Evolutionary conservation across 2,888 invertebrate species (phyloP).

Genomic region (Ophion costatus): DNA sequence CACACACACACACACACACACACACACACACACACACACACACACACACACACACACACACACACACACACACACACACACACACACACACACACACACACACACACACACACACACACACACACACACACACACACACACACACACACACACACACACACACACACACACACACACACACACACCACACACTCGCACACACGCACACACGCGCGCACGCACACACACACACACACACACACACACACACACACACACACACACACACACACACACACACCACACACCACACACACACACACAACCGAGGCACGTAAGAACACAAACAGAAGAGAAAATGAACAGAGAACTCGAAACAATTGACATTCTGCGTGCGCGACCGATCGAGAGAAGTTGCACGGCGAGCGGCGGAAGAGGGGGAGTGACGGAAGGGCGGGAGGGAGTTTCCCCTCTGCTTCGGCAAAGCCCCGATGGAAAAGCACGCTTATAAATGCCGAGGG

Average conservation of each 20-base stretch:
- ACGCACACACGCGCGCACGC: too few relatives aligned
- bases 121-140: not conserved
- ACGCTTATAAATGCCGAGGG: slow-evolving; percentile 68
- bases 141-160: not conserved
- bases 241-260: not conserved
- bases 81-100: not conserved
- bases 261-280: not conserved
- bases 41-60: slow-evolving; percentile 1
- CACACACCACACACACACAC: too few relatives aligned
- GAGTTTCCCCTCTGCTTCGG: slow-evolving; percentile 53
- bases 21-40: not conserved
- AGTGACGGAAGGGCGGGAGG: slow-evolving; percentile 16
- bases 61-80: not conserved
- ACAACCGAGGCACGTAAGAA: not conserved
- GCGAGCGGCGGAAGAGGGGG: not conserved
- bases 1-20: not conserved
- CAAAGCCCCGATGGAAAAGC: slow-evolving; percentile 59
- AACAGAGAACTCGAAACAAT: slow-evolving; percentile 74
- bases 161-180: slow-evolving; percentile 1
- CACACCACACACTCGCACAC: too few relatives aligned
- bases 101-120: slow-evolving; percentile 1
- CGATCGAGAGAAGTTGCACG: slow-evolving; percentile 66
- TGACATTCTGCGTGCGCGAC: slow-evolving; percentile 79
- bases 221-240: not conserved
- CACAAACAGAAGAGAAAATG: slow-evolving; percentile 55